Evolutionary conservation across 2,888 invertebrate genomes (phyloP).

Genomic region (Nephrocerus scutellatus): DNA sequence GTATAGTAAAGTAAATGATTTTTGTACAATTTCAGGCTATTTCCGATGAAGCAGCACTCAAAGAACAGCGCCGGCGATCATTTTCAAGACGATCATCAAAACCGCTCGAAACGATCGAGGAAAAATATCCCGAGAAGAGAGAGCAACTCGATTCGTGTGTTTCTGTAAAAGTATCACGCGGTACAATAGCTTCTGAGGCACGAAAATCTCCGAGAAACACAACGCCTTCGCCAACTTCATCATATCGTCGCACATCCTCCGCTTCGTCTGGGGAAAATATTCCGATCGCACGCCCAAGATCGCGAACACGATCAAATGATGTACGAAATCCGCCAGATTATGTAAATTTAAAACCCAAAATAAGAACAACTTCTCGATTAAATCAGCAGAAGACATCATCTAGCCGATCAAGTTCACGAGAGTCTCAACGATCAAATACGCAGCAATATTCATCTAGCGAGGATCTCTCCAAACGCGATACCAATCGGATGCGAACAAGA

Average conservation of each 20-base stretch:
- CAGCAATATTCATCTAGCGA: slow-evolving; percentile 31
- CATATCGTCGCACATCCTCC: slow-evolving; percentile 37
- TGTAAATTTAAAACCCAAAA: slow-evolving; percentile 20
- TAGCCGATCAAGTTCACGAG: slow-evolving; percentile 37
- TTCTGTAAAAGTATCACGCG: slow-evolving; percentile 30
- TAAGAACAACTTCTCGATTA: slow-evolving; percentile 9
- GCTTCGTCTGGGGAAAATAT: slow-evolving; percentile 42
- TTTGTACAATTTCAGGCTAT: slow-evolving; percentile 44
- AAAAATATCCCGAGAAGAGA: slow-evolving; percentile 31
- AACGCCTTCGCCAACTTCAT: slow-evolving; percentile 26
- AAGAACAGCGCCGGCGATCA: slow-evolving; percentile 42
- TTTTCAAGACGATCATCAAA: slow-evolving; percentile 37
- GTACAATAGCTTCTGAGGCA: slow-evolving; percentile 36
- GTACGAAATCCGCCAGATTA: slow-evolving; percentile 30
- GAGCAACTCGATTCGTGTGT: slow-evolving; percentile 24
- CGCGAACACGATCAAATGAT: slow-evolving; percentile 24
- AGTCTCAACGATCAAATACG: slow-evolving; percentile 28
- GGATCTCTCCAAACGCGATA: no score
- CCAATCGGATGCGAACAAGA: no score
- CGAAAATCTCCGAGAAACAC: slow-evolving; percentile 31
- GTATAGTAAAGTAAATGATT: neutral
- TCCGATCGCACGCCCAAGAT: slow-evolving; percentile 37
- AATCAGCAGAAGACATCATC: neutral
- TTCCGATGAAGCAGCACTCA: slow-evolving; percentile 49
- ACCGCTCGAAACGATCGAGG: slow-evolving; percentile 45